Evolutionary conservation across 92 coral and sea anemone genomes (phyloP), one percentile per base, ranked within the genome.

Genomic region (Palythoa grandis): DNA sequence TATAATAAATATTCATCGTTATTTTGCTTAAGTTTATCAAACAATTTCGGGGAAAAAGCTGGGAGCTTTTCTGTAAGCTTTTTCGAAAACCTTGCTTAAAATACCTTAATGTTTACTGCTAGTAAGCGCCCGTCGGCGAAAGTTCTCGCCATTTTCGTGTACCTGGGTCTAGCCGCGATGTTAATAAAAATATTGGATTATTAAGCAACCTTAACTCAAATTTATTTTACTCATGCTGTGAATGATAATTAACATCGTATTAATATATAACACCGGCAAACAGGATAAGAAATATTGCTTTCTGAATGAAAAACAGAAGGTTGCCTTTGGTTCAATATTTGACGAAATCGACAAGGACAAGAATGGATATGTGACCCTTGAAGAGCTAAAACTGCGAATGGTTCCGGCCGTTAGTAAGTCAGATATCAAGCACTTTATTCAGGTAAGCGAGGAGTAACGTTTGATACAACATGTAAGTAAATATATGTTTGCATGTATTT

Each of bases 311-410:
- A 85, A 94, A 53, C 98, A 96, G 86, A 91, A 87, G 65, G 88
- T 67, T 25, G 94, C 95, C 52, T 96, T 96, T 79, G 89, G 89
- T 39, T 53, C 84, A 7, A 85, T 96, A 86, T 96, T 94, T 50
- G 93, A 96, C 67, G 98, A 96, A 77, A 88, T 96, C 19, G 98
- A 96, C 43, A 94, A 94, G 65, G 98, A 94, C 85, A 91, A 94
- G 70, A 95, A 96, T 65, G 98, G 98, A 25, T 87, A 90, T 39
- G 98, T 96, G 43, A 95, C 98, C 4, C 87, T 96, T 0, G 92
- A 96, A 54, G 98, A 96, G 86, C 95, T 96, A 11, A 96, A 92
- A 86, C 82, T 89, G 13, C 84, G 93, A 50, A 90, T 96, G 91
- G 88, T 90, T 72, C 98, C 98, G 19, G 78, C 93, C 14, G 95